phyloP scores from a whole-genome alignment of 2,888 invertebrate species.

The Gisinianus flammeolus region DNA sequence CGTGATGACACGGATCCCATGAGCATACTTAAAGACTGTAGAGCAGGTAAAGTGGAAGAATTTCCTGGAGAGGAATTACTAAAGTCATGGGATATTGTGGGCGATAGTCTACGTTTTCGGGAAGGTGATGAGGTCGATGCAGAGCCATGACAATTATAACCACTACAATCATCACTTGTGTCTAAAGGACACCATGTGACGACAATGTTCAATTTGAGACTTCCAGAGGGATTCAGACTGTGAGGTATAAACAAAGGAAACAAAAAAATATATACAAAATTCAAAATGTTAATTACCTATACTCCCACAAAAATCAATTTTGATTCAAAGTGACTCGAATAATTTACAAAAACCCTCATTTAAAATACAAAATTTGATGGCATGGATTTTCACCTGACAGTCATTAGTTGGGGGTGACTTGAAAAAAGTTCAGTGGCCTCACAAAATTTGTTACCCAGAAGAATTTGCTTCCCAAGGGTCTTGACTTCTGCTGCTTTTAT shows the following conservation, averaged over 20 bases:
- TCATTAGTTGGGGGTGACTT: slow-evolving; percentile 67
- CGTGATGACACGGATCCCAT: slow-evolving; percentile 31
- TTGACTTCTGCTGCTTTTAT: slow-evolving; percentile 62
- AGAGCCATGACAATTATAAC: slow-evolving; percentile 2
- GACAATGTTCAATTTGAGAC: slow-evolving; percentile 66
- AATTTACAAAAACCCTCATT: too few relatives aligned
- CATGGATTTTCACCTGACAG: too few relatives aligned
- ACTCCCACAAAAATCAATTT: too few relatives aligned
- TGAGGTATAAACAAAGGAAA: too few relatives aligned
- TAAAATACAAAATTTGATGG: too few relatives aligned
- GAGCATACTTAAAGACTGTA: slow-evolving; percentile 19
- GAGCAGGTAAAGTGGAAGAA: slow-evolving; percentile 20
- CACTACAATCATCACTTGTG: slow-evolving; percentile 10
- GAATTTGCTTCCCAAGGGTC: slow-evolving; percentile 61
- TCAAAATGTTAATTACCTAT: too few relatives aligned
- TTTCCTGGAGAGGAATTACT: slow-evolving; percentile 34
- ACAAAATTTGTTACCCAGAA: slow-evolving; percentile 66
- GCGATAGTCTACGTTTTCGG: slow-evolving; percentile 50
- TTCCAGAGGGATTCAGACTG: slow-evolving; percentile 67
- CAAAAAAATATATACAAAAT: too few relatives aligned
- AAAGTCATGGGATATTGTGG: slow-evolving; percentile 19
- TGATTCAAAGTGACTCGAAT: too few relatives aligned
- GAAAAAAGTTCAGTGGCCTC: slow-evolving; percentile 67
- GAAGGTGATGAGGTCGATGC: slow-evolving; percentile 39
- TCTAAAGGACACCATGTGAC: slow-evolving; percentile 65